phyloP scores from a whole-genome alignment of 2,888 invertebrate genomes.

The Elysia crispata region DNA sequence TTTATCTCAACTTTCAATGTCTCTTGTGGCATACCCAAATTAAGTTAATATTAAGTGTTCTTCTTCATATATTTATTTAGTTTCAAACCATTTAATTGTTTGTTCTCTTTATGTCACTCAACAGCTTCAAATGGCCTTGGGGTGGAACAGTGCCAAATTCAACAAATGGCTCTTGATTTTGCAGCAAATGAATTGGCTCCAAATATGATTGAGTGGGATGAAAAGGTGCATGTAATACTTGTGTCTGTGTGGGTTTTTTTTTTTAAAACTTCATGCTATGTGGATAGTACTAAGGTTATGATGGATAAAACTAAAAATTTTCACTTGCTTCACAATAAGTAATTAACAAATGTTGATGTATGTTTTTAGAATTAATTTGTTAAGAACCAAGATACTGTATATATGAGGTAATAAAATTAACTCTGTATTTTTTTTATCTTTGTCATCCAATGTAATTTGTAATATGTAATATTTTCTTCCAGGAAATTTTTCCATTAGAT shows the following conservation, averaged over 20 bases:
- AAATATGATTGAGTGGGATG: conserved; percentile 81
- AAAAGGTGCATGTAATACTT: conserved; percentile 75
- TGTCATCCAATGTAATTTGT: background rate
- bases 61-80: too few relatives aligned
- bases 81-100: background rate
- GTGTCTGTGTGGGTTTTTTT: background rate
- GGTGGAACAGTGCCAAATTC: conserved; percentile 80
- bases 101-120: conserved; percentile 30
- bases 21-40: too few relatives aligned
- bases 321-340: too few relatives aligned
- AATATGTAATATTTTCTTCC: conserved; percentile 29
- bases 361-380: background rate
- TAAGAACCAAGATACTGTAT: background rate
- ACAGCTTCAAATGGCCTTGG: conserved; percentile 78
- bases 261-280: background rate
- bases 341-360: too few relatives aligned
- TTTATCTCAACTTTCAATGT: too few relatives aligned
- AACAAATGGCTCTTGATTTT: conserved; percentile 80
- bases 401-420: too few relatives aligned
- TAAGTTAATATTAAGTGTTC: too few relatives aligned
- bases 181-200: conserved; percentile 80
- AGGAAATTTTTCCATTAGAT: conserved; percentile 80
- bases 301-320: background rate
- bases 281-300: background rate
- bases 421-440: too few relatives aligned